phyloP scores from a whole-genome alignment of 1,140 invertebrate genomes.

The Lasioglossum baleicum region DNA sequence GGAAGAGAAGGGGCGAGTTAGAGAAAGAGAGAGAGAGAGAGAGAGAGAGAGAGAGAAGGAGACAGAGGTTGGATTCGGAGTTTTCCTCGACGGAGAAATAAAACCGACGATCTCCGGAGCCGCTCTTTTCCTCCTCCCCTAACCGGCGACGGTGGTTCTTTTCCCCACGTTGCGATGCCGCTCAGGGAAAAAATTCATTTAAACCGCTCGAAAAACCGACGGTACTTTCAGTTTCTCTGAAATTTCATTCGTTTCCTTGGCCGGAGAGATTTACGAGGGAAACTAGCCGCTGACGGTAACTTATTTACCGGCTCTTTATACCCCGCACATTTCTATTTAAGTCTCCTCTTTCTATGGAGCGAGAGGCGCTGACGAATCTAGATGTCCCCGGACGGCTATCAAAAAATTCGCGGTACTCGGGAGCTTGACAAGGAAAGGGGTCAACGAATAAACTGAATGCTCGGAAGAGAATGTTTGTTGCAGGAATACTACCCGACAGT shows the following conservation, averaged over 20 bases:
- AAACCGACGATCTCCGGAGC: conserved; percentile 18
- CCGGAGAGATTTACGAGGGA: conserved; percentile 25
- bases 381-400: background rate
- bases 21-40: background rate
- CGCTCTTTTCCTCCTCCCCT: background rate
- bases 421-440: too few relatives aligned
- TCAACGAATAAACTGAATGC: too few relatives aligned
- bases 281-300: conserved; percentile 22
- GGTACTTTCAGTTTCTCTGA: conserved; percentile 43
- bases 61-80: background rate
- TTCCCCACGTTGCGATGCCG: background rate
- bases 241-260: conserved; percentile 36
- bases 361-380: background rate
- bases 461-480: background rate
- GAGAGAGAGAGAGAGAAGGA: background rate
- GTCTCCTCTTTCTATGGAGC: background rate
- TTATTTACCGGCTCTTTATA: conserved; percentile 43
- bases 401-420: background rate
- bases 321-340: conserved; percentile 43
- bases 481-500: background rate
- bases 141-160: background rate
- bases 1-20: too few relatives aligned
- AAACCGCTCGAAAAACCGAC: conserved; percentile 34
- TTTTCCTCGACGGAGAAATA: conserved; percentile 37
- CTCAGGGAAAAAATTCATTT: conserved; percentile 36